Conservation (phyloP, 2,888 invertebrate genomes). For the Amaurobius ferox region DNA sequence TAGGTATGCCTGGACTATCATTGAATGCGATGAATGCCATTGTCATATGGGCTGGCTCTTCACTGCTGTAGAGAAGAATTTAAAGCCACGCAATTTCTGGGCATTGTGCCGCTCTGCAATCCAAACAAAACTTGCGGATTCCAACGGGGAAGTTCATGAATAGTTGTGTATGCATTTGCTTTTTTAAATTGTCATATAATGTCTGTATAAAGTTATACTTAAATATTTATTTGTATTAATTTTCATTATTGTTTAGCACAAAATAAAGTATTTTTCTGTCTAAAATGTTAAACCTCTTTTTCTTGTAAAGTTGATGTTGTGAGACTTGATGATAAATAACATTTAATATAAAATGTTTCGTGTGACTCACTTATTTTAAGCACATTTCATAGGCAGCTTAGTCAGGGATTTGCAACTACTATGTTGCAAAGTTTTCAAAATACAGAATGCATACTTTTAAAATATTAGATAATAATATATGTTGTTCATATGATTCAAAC, state of each 20-base stretch:
- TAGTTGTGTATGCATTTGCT: neutral
- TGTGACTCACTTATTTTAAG: no score
- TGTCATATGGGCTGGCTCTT: conserved; percentile 89
- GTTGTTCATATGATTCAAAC: no score
- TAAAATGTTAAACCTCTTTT: no score
- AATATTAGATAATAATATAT: no score
- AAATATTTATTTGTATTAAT: neutral
- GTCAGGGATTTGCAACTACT: no score
- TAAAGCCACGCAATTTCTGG: conserved; percentile 85
- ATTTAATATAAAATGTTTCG: no score
- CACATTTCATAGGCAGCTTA: no score
- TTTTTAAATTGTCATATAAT: neutral
- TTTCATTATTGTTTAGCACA: neutral
- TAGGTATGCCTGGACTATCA: conserved; percentile 89
- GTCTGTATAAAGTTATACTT: neutral
- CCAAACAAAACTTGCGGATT: conserved; percentile 28
- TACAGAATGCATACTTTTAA: no score
- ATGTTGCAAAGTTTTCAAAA: no score
- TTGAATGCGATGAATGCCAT: conserved; percentile 83
- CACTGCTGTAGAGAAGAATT: conserved; percentile 81
- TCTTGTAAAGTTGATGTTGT: no score
- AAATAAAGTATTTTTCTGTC: no score
- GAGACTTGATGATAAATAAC: no score
- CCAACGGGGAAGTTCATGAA: conserved; percentile 10
- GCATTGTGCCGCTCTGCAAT: conserved; percentile 82